Percentiles rank a stretch among this genome's conserved stretches.
Evolutionary conservation across 2,888 invertebrate species (phyloP).

Genomic region (Charanyca ferruginea): DNA sequence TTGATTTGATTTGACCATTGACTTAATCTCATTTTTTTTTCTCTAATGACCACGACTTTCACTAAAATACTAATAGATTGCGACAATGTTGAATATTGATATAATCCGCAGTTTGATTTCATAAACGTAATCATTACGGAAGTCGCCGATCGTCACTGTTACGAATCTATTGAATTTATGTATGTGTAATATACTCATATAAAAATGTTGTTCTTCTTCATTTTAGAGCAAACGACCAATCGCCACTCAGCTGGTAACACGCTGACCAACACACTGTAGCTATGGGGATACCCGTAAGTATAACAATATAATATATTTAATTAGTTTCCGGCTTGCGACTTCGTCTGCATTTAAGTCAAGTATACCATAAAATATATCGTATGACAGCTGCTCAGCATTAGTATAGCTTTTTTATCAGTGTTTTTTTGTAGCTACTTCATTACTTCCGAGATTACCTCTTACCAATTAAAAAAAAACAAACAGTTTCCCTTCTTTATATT

Average conservation of each 20-base stretch:
- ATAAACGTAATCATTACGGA: conserved; percentile 51
- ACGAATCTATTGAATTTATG: conserved; percentile 71
- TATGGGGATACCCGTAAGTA: conserved; percentile 77
- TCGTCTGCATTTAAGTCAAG: too few species aligned
- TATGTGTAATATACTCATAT: conserved; percentile 75
- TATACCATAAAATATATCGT: too few species aligned
- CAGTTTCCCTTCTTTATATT: too few species aligned
- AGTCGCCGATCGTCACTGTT: conserved; percentile 53
- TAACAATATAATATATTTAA: not conserved
- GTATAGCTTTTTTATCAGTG: too few species aligned
- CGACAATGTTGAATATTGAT: conserved; percentile 52
- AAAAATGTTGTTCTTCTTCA: conserved; percentile 76
- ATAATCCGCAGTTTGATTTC: conserved; percentile 38
- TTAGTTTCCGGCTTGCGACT: too few species aligned
- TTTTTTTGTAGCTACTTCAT: too few species aligned
- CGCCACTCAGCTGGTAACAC: conserved; percentile 67
- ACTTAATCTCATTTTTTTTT: conserved; percentile 21
- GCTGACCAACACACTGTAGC: conserved; percentile 65
- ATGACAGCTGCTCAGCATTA: too few species aligned
- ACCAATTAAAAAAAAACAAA: too few species aligned
- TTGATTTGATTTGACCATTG: not conserved
- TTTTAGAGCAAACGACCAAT: conserved; percentile 73
- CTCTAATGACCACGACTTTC: conserved; percentile 43
- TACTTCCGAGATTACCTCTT: too few species aligned
- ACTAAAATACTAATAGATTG: conserved; percentile 51